Evolutionary conservation across 2,797 vertebrate genomes (phyloP).

Genomic region (Enteromius unitaeniatus): DNA sequence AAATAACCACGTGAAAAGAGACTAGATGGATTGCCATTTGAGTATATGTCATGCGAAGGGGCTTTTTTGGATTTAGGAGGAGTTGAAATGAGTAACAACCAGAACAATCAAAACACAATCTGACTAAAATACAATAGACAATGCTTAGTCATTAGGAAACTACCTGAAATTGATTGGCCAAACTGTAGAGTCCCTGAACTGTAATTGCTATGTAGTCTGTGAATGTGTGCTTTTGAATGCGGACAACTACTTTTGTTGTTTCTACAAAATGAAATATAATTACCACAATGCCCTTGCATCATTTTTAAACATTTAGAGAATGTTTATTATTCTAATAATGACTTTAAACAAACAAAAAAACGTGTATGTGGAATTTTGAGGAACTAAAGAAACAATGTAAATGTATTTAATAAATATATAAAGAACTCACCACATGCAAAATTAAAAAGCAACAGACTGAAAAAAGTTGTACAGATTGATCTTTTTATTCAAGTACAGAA

Average conservation of each 20-base stretch:
- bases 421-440: not conserved
- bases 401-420: not conserved
- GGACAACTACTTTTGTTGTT: not conserved
- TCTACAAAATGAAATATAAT: not conserved
- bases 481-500: conserved; percentile 66
- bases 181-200: not conserved
- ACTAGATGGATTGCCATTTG: not conserved
- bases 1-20: conserved; percentile 6
- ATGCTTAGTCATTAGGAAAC: not conserved
- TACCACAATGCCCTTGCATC: not conserved
- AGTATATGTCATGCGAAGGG: not conserved
- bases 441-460: conserved; percentile 19
- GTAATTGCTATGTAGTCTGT: not conserved
- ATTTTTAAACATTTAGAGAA: not conserved
- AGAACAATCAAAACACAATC: not conserved
- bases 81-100: not conserved
- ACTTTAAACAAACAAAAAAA: not conserved
- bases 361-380: not conserved
- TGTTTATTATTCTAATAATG: not conserved
- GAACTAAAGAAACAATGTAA: not conserved
- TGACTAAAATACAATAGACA: not conserved
- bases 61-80: not conserved
- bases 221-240: not conserved
- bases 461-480: conserved; percentile 51
- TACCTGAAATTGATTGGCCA: not conserved